Evolutionary conservation across 2,797 vertebrate genomes (phyloP).

Genomic region (Mastacembelus armatus): DNA sequence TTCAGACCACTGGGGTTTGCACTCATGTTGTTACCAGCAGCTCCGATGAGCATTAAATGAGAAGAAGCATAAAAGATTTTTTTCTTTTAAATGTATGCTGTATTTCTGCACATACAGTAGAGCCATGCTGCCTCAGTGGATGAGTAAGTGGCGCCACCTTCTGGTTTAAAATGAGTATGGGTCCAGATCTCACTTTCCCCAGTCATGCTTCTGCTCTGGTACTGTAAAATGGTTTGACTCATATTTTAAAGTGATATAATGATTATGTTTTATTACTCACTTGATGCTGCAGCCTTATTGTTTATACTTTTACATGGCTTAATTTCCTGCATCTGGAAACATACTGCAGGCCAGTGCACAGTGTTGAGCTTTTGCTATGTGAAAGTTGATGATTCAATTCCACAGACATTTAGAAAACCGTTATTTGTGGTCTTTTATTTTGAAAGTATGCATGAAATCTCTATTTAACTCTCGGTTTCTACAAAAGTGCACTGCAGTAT

Average conservation of each 20-base stretch:
- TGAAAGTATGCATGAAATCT: too few species aligned
- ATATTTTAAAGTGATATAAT: neutral
- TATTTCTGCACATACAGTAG: accelerated
- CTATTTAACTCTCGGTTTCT: too few species aligned
- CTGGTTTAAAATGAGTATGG: conserved; percentile 21
- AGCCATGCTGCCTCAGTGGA: neutral
- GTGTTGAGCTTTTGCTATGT: too few species aligned
- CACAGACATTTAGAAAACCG: too few species aligned
- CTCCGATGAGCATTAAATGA: neutral
- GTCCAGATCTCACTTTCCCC: neutral
- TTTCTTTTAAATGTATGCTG: neutral
- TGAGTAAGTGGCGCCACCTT: conserved; percentile 45
- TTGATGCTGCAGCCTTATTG: neutral
- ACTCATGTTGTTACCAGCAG: conserved; percentile 8
- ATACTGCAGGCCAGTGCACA: too few species aligned
- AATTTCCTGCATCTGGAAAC: too few species aligned
- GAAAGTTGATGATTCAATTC: too few species aligned
- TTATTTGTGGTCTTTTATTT: too few species aligned
- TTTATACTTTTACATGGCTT: too few species aligned
- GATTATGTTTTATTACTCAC: neutral
- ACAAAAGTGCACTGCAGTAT: too few species aligned
- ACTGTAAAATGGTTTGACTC: neutral
- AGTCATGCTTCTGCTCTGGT: neutral
- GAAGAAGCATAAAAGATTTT: neutral
- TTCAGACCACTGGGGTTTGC: conserved; percentile 11